These are phyloP conservation scores for Seira ritae DNA, from an alignment of 2,888 invertebrate genomes.

Conservation along the genomic window DNA sequence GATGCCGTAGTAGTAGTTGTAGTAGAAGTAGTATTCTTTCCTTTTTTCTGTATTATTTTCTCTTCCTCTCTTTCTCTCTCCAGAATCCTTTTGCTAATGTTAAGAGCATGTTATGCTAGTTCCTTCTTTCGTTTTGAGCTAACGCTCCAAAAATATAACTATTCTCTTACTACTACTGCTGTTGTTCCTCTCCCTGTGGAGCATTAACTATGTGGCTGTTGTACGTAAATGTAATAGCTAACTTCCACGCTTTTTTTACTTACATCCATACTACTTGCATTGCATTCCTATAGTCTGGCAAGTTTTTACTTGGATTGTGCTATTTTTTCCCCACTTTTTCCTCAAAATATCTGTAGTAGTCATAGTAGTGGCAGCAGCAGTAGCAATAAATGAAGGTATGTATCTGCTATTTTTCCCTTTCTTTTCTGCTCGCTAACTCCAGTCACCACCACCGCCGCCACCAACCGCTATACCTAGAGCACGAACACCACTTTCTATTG, in stretches of 20 bases:
- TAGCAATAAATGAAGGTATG: conserved; percentile 47
- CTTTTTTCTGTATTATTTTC: conserved; percentile 18
- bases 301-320: neutral
- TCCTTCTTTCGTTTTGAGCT: conserved; percentile 4
- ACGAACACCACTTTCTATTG: conserved; percentile 10
- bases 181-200: conserved; percentile 46
- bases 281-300: neutral
- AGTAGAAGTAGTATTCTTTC: conserved; percentile 11
- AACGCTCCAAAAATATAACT: conserved; percentile 38
- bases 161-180: conserved; percentile 39
- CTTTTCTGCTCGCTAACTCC: conserved; percentile 22
- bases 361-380: neutral
- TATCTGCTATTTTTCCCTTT: conserved; percentile 17
- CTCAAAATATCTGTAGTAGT: conserved; percentile 20
- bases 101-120: conserved; percentile 10
- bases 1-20: too few relatives aligned
- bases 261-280: neutral
- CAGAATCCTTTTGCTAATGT: neutral
- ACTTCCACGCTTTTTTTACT: conserved; percentile 24
- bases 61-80: conserved; percentile 21
- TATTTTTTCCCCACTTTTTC: neutral
- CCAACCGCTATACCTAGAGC: conserved; percentile 15
- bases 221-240: conserved; percentile 55
- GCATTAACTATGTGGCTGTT: conserved; percentile 59
- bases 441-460: conserved; percentile 15